Evolutionary conservation across 2,113 vertebrate genomes (phyloP), one percentile per base, ranked within the genome.

Genomic region (Numida meleagris): DNA sequence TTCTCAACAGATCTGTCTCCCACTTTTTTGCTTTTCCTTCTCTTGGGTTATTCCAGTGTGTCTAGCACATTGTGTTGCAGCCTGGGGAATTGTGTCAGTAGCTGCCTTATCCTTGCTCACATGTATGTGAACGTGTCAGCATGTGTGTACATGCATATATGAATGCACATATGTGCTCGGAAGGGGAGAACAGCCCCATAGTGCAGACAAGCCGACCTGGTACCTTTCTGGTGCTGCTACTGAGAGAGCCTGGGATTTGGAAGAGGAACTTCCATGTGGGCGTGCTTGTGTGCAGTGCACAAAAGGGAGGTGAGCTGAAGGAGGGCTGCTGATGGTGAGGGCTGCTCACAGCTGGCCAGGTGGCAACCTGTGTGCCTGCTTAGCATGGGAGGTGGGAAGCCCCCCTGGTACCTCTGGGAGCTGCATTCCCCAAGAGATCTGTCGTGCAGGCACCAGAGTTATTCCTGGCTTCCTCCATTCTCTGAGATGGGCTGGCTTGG

Each of bases 121-220:
- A 58, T 16, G 27, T 10, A 7, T 21, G 3, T 17, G 23, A 51
- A 68, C 48, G 20, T 1, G 11, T 14, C 2, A 0, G 62, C 67
- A 12, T 1, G 0, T 19, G 34, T 24, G 46, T 61, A 59, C 27
- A 13, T 9, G 25, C 34, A 10, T 7, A 3, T n/a, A 50, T 66
- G 29, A 31, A 45, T 43, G 40, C 27, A 20, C 20, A 33, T 21
- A 14, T 17, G 0, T 12, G 24, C 4, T 8, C 29, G 45, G 31
- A 12, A 24, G 5, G 8, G 38, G 38, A 65, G n/a, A 29, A 6
- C 33, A 43, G 1, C 6, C 36, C 71, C 4, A 8, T 6, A 42
- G 4, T 29, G 4, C 4, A 14, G 16, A 42, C 16, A 36, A 3
- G 17, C 6, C 2, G 9, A 27, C 29, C 5, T 2, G 10, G 2